Evolutionary conservation across 2,113 vertebrate genomes (phyloP).

Genomic region (Clinocottus analis): DNA sequence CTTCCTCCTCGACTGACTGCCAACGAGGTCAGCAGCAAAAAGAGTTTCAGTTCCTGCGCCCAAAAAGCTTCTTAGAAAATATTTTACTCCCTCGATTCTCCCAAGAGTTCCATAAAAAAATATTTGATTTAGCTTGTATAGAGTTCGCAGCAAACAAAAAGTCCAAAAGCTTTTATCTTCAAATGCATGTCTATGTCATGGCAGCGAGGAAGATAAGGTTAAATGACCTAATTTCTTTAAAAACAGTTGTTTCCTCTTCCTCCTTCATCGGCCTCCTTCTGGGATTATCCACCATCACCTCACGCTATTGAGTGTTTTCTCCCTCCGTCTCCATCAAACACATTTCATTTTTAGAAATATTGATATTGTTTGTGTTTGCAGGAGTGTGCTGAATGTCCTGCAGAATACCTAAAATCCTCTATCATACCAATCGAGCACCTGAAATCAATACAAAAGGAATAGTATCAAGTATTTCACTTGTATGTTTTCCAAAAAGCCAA

Average conservation of each 20-base stretch:
- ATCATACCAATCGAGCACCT: background rate
- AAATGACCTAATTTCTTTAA: background rate
- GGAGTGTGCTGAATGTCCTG: background rate
- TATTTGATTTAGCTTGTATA: background rate
- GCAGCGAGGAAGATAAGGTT: background rate
- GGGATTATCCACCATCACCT: background rate
- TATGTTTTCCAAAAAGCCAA: background rate
- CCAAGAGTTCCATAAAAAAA: constrained; percentile 16
- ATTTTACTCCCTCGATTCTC: constrained; percentile 3
- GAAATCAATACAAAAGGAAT: background rate
- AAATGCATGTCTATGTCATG: background rate
- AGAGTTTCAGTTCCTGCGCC: constrained; percentile 18
- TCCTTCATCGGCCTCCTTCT: background rate
- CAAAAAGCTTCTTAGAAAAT: constrained; percentile 30
- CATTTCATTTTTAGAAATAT: background rate
- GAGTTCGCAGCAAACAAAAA: background rate
- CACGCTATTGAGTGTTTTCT: background rate
- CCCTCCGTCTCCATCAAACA: background rate
- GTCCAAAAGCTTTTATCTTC: background rate
- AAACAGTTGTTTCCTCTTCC: background rate
- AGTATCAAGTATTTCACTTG: background rate
- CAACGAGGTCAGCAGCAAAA: constrained; percentile 53
- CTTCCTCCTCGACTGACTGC: constrained; percentile 30
- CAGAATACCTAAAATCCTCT: background rate
- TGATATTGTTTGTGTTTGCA: background rate